Percentiles rank a stretch among this genome's conserved stretches.
Conservation (phyloP, 1,140 invertebrate genomes). For the Thaumatotibia leucotreta region DNA sequence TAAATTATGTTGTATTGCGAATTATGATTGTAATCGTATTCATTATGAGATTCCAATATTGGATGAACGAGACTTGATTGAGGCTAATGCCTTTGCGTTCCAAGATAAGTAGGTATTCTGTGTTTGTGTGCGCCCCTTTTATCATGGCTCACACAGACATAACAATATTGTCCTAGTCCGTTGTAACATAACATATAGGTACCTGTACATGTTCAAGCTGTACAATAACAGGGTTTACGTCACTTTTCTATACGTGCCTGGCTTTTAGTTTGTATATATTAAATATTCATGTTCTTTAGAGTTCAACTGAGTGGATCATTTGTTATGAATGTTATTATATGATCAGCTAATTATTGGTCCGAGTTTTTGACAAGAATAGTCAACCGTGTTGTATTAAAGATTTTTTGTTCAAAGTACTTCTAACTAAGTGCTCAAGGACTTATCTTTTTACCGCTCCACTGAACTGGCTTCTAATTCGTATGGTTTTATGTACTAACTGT, state of each 20-base stretch:
- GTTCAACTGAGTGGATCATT: background rate
- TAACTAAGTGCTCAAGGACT: background rate
- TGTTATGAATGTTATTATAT: too few relatives aligned
- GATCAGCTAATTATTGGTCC: background rate
- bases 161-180: constrained; percentile 11
- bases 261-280: constrained; percentile 26
- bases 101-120: background rate
- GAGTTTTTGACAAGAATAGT: background rate
- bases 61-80: constrained; percentile 5
- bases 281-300: constrained; percentile 20
- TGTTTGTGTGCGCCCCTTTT: background rate
- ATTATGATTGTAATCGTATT: constrained; percentile 8
- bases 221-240: constrained; percentile 19
- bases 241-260: constrained; percentile 16
- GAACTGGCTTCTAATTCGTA: background rate
- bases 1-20: constrained; percentile 26
- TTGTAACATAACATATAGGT: background rate
- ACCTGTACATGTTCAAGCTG: background rate
- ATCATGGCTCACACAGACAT: background rate
- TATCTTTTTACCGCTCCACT: background rate
- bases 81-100: constrained; percentile 1
- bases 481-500: background rate
- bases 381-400: background rate
- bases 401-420: background rate
- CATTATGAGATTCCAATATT: constrained; percentile 2